These are phyloP conservation scores for Oikopleura dioica DNA, from an alignment of 23 tunicate species.

Conservation along the genomic window DNA sequence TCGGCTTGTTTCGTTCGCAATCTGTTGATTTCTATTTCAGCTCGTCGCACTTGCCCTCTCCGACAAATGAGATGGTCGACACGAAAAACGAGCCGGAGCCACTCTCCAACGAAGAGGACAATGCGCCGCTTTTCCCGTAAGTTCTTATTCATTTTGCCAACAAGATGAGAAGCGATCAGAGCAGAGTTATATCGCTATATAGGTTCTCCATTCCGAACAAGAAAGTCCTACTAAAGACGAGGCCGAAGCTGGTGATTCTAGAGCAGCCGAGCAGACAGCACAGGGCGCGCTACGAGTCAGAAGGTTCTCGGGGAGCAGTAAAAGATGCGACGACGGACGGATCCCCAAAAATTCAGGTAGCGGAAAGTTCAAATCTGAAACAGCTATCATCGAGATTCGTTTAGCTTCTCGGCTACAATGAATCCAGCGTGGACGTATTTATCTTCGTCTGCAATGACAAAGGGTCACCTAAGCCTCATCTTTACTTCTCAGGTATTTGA, in stretches of 20 bases:
- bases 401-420: conserved; percentile 56
- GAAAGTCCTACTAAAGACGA: too few species aligned
- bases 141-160: too few species aligned
- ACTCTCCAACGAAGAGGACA: too few species aligned
- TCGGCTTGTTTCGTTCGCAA: too few species aligned
- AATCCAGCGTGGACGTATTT: conserved; percentile 30
- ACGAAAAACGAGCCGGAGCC: too few species aligned
- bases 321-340: conserved; percentile 55
- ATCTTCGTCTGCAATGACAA: conserved; percentile 58
- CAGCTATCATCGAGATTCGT: not conserved
- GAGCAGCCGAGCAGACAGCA: conserved; percentile 71
- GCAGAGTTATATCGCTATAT: too few species aligned
- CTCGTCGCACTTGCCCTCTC: too few species aligned
- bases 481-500: conserved; percentile 28
- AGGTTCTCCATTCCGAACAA: too few species aligned
- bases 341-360: conserved; percentile 53
- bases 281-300: conserved; percentile 74
- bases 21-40: too few species aligned
- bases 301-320: conserved; percentile 88
- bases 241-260: conserved; percentile 19
- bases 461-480: conserved; percentile 54
- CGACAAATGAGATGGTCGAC: too few species aligned
- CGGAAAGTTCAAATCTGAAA: not conserved
- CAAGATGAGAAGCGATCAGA: too few species aligned
- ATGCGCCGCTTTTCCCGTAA: too few species aligned